phyloP scores from a whole-genome alignment of 2,113 vertebrate genomes.

The Trogon surrucura region DNA sequence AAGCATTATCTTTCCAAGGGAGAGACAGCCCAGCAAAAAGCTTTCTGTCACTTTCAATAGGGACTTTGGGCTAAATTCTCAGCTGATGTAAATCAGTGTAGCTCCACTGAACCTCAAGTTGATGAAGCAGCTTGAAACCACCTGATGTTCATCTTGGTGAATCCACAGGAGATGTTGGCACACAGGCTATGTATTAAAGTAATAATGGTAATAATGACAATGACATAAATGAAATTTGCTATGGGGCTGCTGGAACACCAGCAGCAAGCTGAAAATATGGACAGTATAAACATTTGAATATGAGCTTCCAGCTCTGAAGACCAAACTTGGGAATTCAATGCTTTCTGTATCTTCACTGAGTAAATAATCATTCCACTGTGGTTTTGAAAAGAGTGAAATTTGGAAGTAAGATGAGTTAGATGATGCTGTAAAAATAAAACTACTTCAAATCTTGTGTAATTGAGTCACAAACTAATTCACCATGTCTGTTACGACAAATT shows the following conservation, averaged over 20 bases:
- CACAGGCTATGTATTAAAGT: neutral
- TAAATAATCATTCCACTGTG: neutral
- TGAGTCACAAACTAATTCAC: neutral
- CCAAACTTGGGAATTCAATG: neutral
- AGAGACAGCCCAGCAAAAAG: conserved; percentile 27
- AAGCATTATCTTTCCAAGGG: neutral
- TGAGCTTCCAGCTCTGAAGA: neutral
- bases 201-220: neutral
- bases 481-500: neutral
- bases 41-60: conserved; percentile 22
- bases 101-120: neutral
- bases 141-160: neutral
- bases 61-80: neutral
- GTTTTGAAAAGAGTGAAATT: neutral
- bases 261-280: neutral
- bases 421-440: neutral
- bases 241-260: neutral
- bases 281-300: neutral
- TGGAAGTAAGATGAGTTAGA: neutral
- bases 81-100: neutral
- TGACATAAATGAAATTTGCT: neutral
- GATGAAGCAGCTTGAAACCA: neutral
- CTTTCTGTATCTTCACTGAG: neutral
- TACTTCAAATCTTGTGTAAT: neutral
- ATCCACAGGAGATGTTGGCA: neutral